These are phyloP conservation scores for Unio delphinus DNA, from an alignment of 2,888 invertebrate species.

Conservation along the genomic window DNA sequence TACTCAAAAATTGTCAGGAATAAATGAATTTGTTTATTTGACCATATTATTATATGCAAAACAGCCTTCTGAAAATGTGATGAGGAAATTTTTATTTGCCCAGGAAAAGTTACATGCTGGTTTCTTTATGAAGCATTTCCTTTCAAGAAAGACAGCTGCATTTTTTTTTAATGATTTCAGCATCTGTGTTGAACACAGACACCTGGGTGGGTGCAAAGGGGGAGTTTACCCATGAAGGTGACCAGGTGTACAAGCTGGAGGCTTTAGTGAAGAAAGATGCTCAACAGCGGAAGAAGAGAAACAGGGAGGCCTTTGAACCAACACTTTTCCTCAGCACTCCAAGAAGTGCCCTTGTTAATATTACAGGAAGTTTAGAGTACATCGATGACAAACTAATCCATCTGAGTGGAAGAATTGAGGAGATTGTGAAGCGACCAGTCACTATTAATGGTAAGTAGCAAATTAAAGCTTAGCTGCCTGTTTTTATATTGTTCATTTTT, in stretches of 20 bases:
- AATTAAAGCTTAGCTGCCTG: too few relatives aligned
- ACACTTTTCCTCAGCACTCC: slow-evolving; percentile 43
- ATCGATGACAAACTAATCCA: slow-evolving; percentile 36
- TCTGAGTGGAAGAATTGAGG: slow-evolving; percentile 31
- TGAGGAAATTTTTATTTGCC: too few relatives aligned
- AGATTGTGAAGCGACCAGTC: slow-evolving; percentile 37
- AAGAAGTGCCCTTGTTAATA: slow-evolving; percentile 29
- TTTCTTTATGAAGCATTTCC: too few relatives aligned
- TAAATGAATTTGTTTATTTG: too few relatives aligned
- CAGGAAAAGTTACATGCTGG: too few relatives aligned
- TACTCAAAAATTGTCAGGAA: too few relatives aligned
- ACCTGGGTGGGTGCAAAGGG: slow-evolving; percentile 32
- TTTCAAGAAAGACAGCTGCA: neutral
- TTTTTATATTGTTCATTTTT: neutral
- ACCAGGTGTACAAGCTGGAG: slow-evolving; percentile 38
- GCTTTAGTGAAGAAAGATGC: slow-evolving; percentile 26
- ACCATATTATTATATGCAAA: too few relatives aligned
- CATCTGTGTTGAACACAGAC: slow-evolving; percentile 39
- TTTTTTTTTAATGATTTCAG: slow-evolving; percentile 25
- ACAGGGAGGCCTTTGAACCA: slow-evolving; percentile 23
- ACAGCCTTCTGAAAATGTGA: too few relatives aligned
- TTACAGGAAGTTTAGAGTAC: slow-evolving; percentile 35
- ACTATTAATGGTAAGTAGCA: slow-evolving; percentile 39
- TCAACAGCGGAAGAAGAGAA: slow-evolving; percentile 17
- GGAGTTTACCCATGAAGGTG: slow-evolving; percentile 30